Percentiles rank a stretch among this genome's conserved stretches.
These are phyloP conservation scores for Notodonta dromedarius DNA, from an alignment of 2,888 invertebrate genomes.

Conservation along the genomic window DNA sequence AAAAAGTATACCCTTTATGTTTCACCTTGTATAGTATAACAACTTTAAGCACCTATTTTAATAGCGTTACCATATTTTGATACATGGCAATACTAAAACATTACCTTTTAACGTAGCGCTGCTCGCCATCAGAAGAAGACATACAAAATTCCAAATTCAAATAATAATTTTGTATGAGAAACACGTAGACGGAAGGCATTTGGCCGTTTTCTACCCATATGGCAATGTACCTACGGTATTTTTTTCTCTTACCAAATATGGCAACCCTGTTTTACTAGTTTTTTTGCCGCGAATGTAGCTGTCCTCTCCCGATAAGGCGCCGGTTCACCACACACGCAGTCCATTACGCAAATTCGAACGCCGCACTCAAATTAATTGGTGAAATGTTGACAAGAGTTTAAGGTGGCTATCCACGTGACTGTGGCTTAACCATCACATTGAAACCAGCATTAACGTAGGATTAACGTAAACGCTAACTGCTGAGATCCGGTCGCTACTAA, in stretches of 20 bases:
- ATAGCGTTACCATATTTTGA: too few species aligned
- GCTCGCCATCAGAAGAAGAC: too few species aligned
- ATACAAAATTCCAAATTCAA: too few species aligned
- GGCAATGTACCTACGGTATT: neutral
- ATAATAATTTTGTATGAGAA: too few species aligned
- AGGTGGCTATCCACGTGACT: neutral
- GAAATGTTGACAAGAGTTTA: conserved; percentile 11
- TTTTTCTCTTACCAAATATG: neutral
- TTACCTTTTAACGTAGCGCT: too few species aligned
- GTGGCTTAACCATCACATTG: neutral
- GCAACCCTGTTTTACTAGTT: neutral
- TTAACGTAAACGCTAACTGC: too few species aligned
- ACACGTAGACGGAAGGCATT: too few species aligned
- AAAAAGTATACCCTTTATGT: too few species aligned
- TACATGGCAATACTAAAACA: too few species aligned
- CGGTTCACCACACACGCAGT: conserved; percentile 68
- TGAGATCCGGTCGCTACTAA: neutral
- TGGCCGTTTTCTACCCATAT: too few species aligned
- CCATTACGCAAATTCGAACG: conserved; percentile 68
- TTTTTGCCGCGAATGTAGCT: conserved; percentile 7
- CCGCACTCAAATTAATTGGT: conserved; percentile 73
- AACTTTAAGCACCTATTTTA: too few species aligned
- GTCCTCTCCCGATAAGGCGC: conserved; percentile 62
- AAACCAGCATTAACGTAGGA: neutral
- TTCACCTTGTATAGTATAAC: too few species aligned